Percentiles rank a stretch among this genome's conserved stretches.
Evolutionary conservation across 2,113 vertebrate genomes (phyloP).

Genomic region (Menidia beryllina): DNA sequence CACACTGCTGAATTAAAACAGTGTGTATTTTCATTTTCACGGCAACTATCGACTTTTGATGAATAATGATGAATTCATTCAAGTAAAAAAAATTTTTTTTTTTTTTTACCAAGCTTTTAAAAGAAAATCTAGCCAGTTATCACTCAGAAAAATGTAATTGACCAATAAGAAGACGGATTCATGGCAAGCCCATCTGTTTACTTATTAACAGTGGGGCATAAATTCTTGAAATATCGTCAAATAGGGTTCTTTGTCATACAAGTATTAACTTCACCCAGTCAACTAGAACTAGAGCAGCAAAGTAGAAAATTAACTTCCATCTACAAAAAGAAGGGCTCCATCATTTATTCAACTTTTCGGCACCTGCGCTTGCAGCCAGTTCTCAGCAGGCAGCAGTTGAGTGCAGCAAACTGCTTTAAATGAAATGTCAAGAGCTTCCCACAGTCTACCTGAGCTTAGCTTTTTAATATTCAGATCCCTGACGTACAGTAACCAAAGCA

Average conservation of each 20-base stretch:
- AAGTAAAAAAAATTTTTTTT: too few species aligned
- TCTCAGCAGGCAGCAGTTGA: slow-evolving; percentile 36
- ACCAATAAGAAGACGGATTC: background rate
- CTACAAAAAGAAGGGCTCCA: slow-evolving; percentile 26
- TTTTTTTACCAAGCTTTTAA: too few species aligned
- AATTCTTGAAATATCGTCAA: slow-evolving; percentile 2
- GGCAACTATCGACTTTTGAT: too few species aligned
- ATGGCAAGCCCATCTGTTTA: background rate
- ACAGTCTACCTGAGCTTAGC: slow-evolving; percentile 5
- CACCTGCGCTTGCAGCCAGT: slow-evolving; percentile 22
- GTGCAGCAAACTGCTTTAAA: slow-evolving; percentile 12
- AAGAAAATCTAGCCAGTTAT: too few species aligned
- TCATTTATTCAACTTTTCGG: slow-evolving; percentile 52
- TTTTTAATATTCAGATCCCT: background rate
- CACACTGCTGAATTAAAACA: too few species aligned
- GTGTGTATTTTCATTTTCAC: too few species aligned
- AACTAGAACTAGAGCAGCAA: slow-evolving; percentile 12
- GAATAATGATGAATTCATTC: too few species aligned
- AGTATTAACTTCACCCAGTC: slow-evolving; percentile 19
- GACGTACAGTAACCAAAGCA: background rate
- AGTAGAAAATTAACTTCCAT: background rate
- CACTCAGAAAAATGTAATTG: background rate
- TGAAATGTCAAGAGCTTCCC: slow-evolving; percentile 15
- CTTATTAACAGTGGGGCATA: background rate
- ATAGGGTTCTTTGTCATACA: background rate